Evolutionary conservation across 2,113 vertebrate genomes (phyloP).

Genomic region (Cynopterus brachyotis): DNA sequence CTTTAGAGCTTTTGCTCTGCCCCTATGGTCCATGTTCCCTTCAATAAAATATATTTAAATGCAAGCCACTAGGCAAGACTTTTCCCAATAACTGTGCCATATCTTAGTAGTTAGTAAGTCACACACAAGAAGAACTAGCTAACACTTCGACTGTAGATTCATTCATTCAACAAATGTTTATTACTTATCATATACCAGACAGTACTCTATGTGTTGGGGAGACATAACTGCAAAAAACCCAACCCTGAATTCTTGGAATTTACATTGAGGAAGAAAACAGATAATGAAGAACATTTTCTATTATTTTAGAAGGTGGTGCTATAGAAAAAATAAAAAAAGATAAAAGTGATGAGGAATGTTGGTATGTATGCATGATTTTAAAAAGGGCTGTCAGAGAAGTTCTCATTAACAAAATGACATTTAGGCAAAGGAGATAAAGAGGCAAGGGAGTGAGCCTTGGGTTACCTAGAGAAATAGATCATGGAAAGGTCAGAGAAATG

Average conservation of each 20-base stretch:
- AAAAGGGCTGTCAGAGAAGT: neutral
- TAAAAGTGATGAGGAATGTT: neutral
- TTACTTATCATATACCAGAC: neutral
- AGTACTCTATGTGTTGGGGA: neutral
- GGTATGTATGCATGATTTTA: neutral
- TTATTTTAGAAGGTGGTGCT: neutral
- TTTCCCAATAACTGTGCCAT: neutral
- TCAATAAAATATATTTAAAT: neutral
- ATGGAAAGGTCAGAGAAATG: neutral
- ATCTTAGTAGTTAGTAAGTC: neutral
- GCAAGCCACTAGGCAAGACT: neutral
- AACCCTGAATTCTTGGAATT: neutral
- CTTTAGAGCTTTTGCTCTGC: neutral
- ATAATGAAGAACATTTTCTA: neutral
- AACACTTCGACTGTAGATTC: neutral
- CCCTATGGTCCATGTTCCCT: neutral
- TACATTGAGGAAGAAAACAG: neutral
- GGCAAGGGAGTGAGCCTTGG: neutral
- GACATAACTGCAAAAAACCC: neutral
- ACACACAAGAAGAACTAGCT: neutral
- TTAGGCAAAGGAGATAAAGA: neutral
- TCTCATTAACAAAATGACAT: neutral
- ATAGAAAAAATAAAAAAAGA: neutral
- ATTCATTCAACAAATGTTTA: neutral
- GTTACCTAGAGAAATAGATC: neutral